These are phyloP conservation scores for Bugula neritina DNA, from an alignment of 2,888 invertebrate species.

Conservation along the genomic window DNA sequence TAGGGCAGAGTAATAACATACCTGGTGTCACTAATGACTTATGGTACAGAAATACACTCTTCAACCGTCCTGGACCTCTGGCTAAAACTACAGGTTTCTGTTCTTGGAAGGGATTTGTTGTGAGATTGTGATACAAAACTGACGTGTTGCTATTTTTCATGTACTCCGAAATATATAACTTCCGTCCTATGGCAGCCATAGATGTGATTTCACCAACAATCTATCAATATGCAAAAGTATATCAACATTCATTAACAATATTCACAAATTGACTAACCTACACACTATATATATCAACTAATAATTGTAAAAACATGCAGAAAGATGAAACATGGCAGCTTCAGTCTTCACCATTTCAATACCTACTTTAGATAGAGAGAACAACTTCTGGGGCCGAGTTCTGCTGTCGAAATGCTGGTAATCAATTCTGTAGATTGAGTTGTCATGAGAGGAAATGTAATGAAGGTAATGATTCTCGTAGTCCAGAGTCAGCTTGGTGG, in stretches of 20 bases:
- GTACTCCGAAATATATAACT: constrained; percentile 12
- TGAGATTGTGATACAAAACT: not conserved
- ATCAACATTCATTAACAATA: too few species aligned
- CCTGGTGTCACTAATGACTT: not conserved
- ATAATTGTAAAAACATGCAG: too few species aligned
- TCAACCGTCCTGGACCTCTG: not conserved
- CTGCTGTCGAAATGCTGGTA: not conserved
- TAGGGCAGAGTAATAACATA: too few species aligned
- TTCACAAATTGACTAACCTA: too few species aligned
- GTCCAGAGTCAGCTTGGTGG: not conserved
- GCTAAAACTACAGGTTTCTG: not conserved
- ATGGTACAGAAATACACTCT: not conserved
- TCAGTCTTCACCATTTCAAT: too few species aligned
- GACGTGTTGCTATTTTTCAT: not conserved
- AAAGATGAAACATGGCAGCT: too few species aligned
- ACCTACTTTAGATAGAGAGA: not conserved
- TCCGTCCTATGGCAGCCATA: not conserved
- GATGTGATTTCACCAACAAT: constrained; percentile 12
- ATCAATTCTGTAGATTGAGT: not conserved
- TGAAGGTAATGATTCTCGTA: constrained; percentile 5
- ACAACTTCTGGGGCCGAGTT: not conserved
- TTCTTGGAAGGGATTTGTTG: not conserved
- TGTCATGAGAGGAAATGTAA: not conserved
- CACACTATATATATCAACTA: too few species aligned
- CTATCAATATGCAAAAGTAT: too few species aligned